Percentiles rank a stretch among this genome's conserved stretches.
Conservation (phyloP, 2,113 vertebrate species). For the Phrynosoma platyrhinos region DNA sequence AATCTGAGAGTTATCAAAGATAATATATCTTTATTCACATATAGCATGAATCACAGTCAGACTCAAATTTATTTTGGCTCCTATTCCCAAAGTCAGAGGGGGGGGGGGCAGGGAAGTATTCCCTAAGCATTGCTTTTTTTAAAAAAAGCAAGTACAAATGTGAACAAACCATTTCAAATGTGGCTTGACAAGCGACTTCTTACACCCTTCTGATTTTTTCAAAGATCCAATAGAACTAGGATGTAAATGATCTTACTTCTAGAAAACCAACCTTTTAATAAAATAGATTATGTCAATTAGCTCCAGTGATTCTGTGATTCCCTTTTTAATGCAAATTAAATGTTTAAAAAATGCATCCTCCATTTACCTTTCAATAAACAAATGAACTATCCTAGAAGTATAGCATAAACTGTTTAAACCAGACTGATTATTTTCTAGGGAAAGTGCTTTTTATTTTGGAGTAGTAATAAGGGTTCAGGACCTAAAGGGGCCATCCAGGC, state of each 20-base stretch:
- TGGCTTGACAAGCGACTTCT: conserved; percentile 47
- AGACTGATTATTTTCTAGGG: conserved; percentile 86
- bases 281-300: not conserved
- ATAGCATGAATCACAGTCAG: too few species aligned
- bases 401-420: conserved; percentile 74
- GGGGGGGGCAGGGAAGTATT: not conserved
- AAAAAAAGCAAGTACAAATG: not conserved
- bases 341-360: not conserved
- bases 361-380: conserved; percentile 10
- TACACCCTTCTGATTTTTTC: not conserved
- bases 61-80: too few species aligned
- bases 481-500: conserved; percentile 75
- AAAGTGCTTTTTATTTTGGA: conserved; percentile 82
- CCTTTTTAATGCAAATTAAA: not conserved
- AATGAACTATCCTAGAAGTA: conserved; percentile 25
- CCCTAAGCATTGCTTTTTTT: not conserved
- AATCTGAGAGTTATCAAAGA: not conserved
- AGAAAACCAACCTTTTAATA: not conserved
- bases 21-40: too few species aligned
- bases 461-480: conserved; percentile 79
- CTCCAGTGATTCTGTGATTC: conserved; percentile 26
- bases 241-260: conserved; percentile 26
- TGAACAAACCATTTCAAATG: conserved; percentile 63
- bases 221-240: conserved; percentile 50
- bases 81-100: not conserved